phyloP scores from a whole-genome alignment of 2,113 vertebrate species.

The Calyptomena viridis region DNA sequence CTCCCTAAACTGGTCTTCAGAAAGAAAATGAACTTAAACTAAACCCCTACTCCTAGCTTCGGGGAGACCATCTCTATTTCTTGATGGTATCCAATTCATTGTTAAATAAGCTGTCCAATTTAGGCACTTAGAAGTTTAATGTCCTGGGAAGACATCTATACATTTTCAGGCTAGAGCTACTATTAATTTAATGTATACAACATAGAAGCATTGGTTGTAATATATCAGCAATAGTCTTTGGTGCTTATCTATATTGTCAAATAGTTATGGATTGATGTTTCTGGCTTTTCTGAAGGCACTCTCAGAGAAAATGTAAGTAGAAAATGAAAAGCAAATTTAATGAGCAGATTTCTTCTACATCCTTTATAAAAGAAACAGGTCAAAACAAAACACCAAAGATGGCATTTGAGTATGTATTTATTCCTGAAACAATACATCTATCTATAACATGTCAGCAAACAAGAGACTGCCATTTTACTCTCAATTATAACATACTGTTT shows the following conservation, averaged over 20 bases:
- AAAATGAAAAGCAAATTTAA: constrained; percentile 24
- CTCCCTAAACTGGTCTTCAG: not conserved
- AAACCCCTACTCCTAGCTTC: not conserved
- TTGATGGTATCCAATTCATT: not conserved
- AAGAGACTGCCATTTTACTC: not conserved
- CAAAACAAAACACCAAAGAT: not conserved
- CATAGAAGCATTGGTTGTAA: not conserved
- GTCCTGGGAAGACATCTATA: not conserved
- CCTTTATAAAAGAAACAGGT: not conserved
- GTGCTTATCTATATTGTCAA: not conserved
- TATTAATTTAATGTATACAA: not conserved
- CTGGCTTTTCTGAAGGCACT: not conserved
- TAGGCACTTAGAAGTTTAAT: not conserved
- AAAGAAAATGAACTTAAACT: not conserved
- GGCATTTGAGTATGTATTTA: not conserved
- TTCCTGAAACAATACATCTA: not conserved
- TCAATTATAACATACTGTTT: not conserved
- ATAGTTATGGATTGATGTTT: not conserved
- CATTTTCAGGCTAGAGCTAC: not conserved
- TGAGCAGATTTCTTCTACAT: not conserved
- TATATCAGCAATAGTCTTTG: not conserved
- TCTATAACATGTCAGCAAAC: not conserved
- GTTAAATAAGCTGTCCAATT: not conserved
- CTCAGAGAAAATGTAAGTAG: not conserved
- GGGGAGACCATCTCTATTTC: not conserved